Base-by-base conservation (phyloP, 2,888 invertebrate genomes). In the Drosophila falleni region DNA sequence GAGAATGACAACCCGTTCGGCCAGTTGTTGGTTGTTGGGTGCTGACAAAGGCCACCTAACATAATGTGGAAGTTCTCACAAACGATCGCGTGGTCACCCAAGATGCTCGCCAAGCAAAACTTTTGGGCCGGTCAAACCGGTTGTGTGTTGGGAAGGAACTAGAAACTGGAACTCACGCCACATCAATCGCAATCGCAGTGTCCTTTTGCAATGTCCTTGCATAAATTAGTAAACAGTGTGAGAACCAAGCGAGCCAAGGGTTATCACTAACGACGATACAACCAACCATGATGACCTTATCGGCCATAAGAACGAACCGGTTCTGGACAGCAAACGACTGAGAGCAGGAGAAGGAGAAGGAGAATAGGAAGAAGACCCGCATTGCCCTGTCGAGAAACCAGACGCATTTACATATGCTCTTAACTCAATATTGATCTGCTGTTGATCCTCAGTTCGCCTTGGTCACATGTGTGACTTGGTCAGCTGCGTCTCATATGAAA, bases 151-250 rank as follows among this genome's bases (percentile, higher is more conserved):
- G 86, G 80, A 86, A 61, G 46, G 29, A 58, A 78, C 73, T 72
- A 61, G 46, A 39, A 58, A 78, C 73, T 72, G 58, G 58, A 78
- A 79, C 78, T 82, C 74, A 80, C 78, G 76, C 81, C 81, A 81
- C 69, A 83, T 79, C 87, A 81, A 80, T 70, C 50, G 73, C 74
- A 73, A 64, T 61, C 19, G 19, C 42, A 86, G 84, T 90, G 90
- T 90, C 90, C 90, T 90, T 90, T 91, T 80, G 91, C 90, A 90
- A 87, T 91, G 90, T 91, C 90, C 91, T 90, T 89, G 89, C 91
- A 90, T 90, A 90, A 80, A 90, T 91, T 90, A 86, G 50, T 62
- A 60, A 55, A 65, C 51, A 73, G 87, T 88, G 87, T 88, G 87
- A 80, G 87, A 89, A 89, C 78, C 75, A 26, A 54, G 73, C 58